Conservation (phyloP, 2,797 vertebrate genomes). For the Danio choprae region DNA sequence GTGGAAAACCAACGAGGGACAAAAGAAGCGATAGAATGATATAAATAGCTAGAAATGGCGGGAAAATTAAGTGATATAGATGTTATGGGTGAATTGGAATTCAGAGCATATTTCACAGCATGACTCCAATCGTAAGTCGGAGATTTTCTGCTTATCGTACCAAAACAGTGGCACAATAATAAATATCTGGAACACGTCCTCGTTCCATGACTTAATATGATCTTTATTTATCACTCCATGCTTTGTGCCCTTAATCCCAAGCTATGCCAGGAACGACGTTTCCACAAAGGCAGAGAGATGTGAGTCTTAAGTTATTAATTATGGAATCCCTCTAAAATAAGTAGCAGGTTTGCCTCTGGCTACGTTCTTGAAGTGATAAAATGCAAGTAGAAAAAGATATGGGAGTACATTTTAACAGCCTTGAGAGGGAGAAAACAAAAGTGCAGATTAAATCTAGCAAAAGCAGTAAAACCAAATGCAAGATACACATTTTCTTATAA, state of each 20-base stretch:
- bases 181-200: slow-evolving; percentile 34
- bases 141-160: slow-evolving; percentile 36
- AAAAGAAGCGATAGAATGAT: slow-evolving; percentile 6
- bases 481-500: not conserved
- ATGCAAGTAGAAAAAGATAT: not conserved
- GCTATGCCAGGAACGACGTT: not conserved
- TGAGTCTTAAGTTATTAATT: slow-evolving; percentile 38
- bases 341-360: slow-evolving; percentile 38
- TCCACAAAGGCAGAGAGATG: slow-evolving; percentile 3
- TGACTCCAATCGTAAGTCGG: slow-evolving; percentile 12
- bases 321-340: slow-evolving; percentile 46
- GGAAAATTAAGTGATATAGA: not conserved
- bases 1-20: no score
- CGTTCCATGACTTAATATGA: slow-evolving; percentile 17
- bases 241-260: slow-evolving; percentile 8
- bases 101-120: not conserved
- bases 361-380: slow-evolving; percentile 7
- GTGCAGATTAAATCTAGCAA: slow-evolving; percentile 5
- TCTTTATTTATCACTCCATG: slow-evolving; percentile 2
- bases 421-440: not conserved
- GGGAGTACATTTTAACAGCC: slow-evolving; percentile 16
- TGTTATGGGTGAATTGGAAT: slow-evolving; percentile 7
- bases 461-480: not conserved
- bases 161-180: slow-evolving; percentile 20
- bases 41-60: not conserved